These are phyloP conservation scores for Amphipoea lucens DNA, from an alignment of 2,888 invertebrate genomes.

Conservation along the genomic window DNA sequence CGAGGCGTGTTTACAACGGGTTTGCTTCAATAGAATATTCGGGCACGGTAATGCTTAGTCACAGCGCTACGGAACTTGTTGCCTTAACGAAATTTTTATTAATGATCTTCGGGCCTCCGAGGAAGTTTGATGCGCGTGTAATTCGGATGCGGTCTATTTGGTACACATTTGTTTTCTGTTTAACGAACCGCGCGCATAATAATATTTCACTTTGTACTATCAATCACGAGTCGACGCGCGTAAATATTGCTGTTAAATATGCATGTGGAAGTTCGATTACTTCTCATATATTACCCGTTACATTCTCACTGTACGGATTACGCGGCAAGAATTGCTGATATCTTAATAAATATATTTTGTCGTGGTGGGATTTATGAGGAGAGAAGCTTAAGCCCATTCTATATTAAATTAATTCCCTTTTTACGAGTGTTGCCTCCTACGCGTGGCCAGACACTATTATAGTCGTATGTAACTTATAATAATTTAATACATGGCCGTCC, in stretches of 20 bases:
- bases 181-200: constrained; percentile 69
- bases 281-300: constrained; percentile 58
- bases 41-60: constrained; percentile 76
- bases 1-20: constrained; percentile 61
- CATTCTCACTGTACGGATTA: constrained; percentile 67
- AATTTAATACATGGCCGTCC: constrained; percentile 72
- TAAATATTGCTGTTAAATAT: constrained; percentile 67
- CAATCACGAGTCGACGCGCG: constrained; percentile 63
- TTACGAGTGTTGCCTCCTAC: constrained; percentile 76
- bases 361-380: constrained; percentile 73
- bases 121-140: constrained; percentile 72
- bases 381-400: constrained; percentile 71
- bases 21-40: constrained; percentile 50
- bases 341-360: constrained; percentile 82
- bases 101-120: constrained; percentile 74
- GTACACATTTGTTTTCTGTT: constrained; percentile 72
- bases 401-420: constrained; percentile 77
- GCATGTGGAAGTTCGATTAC: constrained; percentile 62
- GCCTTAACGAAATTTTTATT: constrained; percentile 82
- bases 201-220: constrained; percentile 66
- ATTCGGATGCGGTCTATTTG: constrained; percentile 75
- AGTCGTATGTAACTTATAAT: constrained; percentile 76
- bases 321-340: constrained; percentile 69
- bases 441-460: constrained; percentile 67
- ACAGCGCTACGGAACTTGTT: constrained; percentile 77